Percentiles rank a stretch among this genome's conserved stretches.
Evolutionary conservation across 2,113 vertebrate species (phyloP).

Genomic region (Myiozetetes cayanensis): DNA sequence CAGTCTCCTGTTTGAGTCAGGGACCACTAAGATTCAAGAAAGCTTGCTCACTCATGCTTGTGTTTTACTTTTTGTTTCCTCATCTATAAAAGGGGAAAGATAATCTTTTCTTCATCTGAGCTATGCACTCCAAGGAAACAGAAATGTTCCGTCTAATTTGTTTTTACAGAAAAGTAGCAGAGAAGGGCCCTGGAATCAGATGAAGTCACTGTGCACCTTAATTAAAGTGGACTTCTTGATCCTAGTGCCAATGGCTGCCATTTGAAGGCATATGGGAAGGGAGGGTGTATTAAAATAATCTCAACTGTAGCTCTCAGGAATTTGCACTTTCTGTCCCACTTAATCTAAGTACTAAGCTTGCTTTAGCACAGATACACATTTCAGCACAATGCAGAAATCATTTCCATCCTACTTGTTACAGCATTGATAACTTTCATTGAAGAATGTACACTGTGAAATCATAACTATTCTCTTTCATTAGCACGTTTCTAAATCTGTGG

Average conservation of each 20-base stretch:
- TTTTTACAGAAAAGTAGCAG: conserved; percentile 30
- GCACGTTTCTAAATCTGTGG: conserved; percentile 51
- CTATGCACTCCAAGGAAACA: conserved; percentile 42
- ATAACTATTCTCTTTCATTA: conserved; percentile 18
- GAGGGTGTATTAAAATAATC: conserved; percentile 20
- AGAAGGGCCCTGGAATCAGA: neutral
- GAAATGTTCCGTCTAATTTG: conserved; percentile 6
- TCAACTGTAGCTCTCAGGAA: conserved; percentile 59
- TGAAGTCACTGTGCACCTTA: conserved; percentile 39
- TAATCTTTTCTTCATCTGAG: conserved; percentile 28
- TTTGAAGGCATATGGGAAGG: neutral
- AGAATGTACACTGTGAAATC: conserved; percentile 66
- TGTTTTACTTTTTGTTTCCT: conserved; percentile 34
- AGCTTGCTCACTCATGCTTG: neutral
- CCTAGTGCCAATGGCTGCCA: neutral
- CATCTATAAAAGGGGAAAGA: conserved; percentile 8
- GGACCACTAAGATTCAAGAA: conserved; percentile 33
- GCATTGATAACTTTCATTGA: conserved; percentile 25
- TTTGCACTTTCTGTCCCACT: conserved; percentile 61
- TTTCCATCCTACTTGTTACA: conserved; percentile 40
- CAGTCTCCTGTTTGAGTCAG: conserved; percentile 1
- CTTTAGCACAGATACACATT: conserved; percentile 39
- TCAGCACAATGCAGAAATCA: conserved; percentile 32
- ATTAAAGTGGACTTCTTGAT: neutral
- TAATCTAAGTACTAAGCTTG: conserved; percentile 45